Evolutionary conservation across 2,888 invertebrate genomes (phyloP), one percentile per base, ranked within the genome.

Genomic region (Fragum fragum): DNA sequence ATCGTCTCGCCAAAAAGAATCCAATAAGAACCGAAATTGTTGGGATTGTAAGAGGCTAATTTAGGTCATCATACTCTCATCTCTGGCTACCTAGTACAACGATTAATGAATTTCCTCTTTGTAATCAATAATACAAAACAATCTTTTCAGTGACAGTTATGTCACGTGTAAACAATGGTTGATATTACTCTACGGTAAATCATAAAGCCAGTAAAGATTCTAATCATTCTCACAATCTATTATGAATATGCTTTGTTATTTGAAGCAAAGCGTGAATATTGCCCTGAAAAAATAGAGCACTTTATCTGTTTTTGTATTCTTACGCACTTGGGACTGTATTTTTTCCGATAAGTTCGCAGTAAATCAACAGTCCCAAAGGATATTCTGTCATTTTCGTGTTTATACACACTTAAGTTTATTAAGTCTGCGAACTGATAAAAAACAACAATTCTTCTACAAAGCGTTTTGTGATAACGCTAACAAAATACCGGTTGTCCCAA

Each of bases 351-450:
- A 66, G 36, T 66, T 66, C 26, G 66, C 16, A 14, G 66, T 66
- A 66, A 66, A 66, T 66, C 66, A 66, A 66, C 39, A 21, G 66
- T 66, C 66, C 47, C 47, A 26, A 26, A 36, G 66, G 66, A 66
- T 16, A 18, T 14, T 23, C 66, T 66, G 66, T 39, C 66, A 66
- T 39, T 66, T 66, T 23, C 42, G 42, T 66, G 66, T 66, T 66
- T 66, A 66, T 66, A 66, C 66, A 66, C 66, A 66, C 66, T 66
- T 66, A 66, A 66, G 42, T 66, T 66, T 66, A 66, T 66, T 66
- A 66, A 66, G 66, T 42, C 66, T 42, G 42, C 16, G 66, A 36
- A 39, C 23, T 42, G 66, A 42, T 66, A 32, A 32, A 61, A 32
- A 29, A 61, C 3, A 29, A 6, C 14, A 3, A 9, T 47, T 47